These are phyloP conservation scores for Lates japonicus DNA, from an alignment of 2,797 vertebrate species.

Conservation along the genomic window DNA sequence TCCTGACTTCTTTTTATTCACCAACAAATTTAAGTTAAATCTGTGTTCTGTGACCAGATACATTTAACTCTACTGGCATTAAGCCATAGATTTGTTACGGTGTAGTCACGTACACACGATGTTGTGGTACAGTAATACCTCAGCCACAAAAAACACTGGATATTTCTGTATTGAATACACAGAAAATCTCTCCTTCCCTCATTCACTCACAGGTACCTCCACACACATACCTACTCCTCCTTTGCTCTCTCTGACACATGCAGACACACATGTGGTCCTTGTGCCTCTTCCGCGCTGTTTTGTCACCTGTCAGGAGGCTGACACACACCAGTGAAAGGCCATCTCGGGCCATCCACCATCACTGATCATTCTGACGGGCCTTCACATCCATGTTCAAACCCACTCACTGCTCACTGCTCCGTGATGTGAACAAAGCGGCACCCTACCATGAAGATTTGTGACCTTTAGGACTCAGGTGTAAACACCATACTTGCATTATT, in stretches of 20 bases:
- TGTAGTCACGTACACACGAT: not conserved
- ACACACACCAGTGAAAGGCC: conserved; percentile 54
- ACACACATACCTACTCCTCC: conserved; percentile 5
- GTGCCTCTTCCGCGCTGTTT: conserved; percentile 62
- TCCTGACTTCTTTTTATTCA: not conserved
- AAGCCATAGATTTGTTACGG: not conserved
- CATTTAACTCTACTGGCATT: not conserved
- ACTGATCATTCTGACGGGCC: conserved; percentile 78
- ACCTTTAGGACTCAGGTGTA: conserved; percentile 62
- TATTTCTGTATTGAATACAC: not conserved
- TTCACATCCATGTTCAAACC: conserved; percentile 56
- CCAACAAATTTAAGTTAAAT: not conserved
- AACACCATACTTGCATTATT: conserved; percentile 25
- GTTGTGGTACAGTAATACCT: not conserved
- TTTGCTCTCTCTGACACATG: conserved; percentile 15
- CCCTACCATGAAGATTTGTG: conserved; percentile 40
- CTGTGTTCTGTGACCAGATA: not conserved
- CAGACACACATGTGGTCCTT: conserved; percentile 32
- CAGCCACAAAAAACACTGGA: not conserved
- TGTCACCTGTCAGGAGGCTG: conserved; percentile 76
- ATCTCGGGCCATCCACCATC: conserved; percentile 60
- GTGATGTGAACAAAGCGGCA: conserved; percentile 64
- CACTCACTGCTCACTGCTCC: conserved; percentile 55
- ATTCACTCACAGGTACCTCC: not conserved
- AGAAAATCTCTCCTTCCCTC: not conserved